Conservation (phyloP, 2,888 invertebrate genomes). For the Allolobophora icterica region DNA sequence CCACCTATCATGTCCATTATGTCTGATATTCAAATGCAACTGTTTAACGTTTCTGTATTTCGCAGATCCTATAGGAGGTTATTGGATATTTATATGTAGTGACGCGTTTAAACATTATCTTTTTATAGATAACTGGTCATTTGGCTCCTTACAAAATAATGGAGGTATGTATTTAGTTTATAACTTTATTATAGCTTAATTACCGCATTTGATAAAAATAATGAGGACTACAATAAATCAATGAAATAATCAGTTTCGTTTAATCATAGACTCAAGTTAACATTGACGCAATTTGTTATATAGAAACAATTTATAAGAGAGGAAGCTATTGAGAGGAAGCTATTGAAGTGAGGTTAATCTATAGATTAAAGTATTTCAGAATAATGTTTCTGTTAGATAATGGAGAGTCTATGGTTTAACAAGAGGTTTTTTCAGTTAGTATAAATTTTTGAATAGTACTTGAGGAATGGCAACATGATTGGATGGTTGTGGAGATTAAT, state of each 20-base stretch:
- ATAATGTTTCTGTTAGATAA: too few relatives aligned
- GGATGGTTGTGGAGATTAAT: not conserved
- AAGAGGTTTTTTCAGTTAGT: too few relatives aligned
- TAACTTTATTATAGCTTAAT: not conserved
- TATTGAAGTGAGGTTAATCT: too few relatives aligned
- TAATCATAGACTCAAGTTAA: too few relatives aligned
- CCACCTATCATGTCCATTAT: not conserved
- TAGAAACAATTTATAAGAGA: too few relatives aligned
- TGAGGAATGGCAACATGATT: not conserved
- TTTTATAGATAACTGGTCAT: conserved; percentile 21
- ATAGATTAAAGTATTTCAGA: too few relatives aligned
- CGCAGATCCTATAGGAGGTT: not conserved
- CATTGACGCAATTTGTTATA: too few relatives aligned
- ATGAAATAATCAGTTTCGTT: too few relatives aligned
- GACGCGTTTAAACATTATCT: not conserved
- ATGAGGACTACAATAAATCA: too few relatives aligned
- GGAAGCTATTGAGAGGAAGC: too few relatives aligned
- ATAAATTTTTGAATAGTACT: too few relatives aligned
- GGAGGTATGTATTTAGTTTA: not conserved
- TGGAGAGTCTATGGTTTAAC: too few relatives aligned
- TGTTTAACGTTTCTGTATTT: not conserved
- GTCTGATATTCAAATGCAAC: not conserved
- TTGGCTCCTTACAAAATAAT: not conserved
- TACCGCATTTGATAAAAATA: not conserved
- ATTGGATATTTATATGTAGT: not conserved